These are phyloP conservation scores for Donacobius atricapilla DNA, from an alignment of 2,113 vertebrate genomes.

Conservation along the genomic window DNA sequence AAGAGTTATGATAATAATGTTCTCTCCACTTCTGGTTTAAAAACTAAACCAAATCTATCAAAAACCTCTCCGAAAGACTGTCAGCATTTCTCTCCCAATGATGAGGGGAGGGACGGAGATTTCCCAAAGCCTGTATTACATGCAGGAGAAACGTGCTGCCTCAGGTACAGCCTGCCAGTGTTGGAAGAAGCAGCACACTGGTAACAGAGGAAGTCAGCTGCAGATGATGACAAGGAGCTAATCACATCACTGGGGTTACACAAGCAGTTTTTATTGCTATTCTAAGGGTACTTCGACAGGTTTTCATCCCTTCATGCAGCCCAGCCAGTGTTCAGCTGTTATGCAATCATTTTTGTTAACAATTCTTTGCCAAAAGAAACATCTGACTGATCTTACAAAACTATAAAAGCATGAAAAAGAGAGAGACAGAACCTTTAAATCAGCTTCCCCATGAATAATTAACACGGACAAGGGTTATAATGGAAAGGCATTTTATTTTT, in stretches of 20 bases:
- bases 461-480: constrained; percentile 33
- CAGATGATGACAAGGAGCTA: neutral
- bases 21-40: neutral
- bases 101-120: neutral
- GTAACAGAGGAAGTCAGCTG: neutral
- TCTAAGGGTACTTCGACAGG: neutral
- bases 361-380: neutral
- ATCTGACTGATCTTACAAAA: neutral
- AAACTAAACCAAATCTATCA: neutral
- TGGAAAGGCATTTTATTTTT: constrained; percentile 70
- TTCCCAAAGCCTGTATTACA: neutral
- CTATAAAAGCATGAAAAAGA: neutral
- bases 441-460: neutral
- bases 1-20: neutral
- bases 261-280: constrained; percentile 28
- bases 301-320: neutral
- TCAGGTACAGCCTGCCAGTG: rapidly evolving
- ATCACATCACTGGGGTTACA: neutral
- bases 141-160: neutral
- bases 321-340: neutral
- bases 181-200: neutral
- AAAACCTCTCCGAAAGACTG: neutral
- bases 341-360: neutral
- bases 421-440: neutral
- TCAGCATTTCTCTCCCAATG: neutral